Base-by-base conservation (phyloP, 2,797 vertebrate genomes). In the Passerculus sandwichensis region DNA sequence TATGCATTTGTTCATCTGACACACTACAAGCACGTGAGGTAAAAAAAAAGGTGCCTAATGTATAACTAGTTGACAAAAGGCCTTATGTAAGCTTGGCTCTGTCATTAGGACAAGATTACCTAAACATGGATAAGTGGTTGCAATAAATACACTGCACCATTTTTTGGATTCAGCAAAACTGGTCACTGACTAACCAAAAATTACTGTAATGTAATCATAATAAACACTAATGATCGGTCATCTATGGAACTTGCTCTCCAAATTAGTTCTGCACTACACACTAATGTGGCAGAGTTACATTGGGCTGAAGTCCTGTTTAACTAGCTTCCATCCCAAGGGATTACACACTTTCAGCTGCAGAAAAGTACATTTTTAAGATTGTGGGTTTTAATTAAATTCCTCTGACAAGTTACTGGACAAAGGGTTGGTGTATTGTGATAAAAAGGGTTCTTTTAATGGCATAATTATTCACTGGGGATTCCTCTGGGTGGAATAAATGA, bases 341-440 rank as follows among this genome's bases (percentile, higher is more conserved):
- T 95, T 92, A 93, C 32, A 84, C 23, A 70, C 59, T 84, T 93
- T 81, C 87, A 92, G 72, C 51, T 85, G 70, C 42, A 91, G 60
- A 84, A 74, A 92, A 92, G 77, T 74, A 59, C 90, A 84, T 91
- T 95, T 94, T 94, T 92, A 83, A 94, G 85, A 93, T 42, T 40
- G 51, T 50, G 56, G 5, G 75, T 62, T 93, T 95, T 96, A 96
- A 97, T 97, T 97, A 93, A 96, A 97, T 96, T 97, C 93, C 91
- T 95, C 79, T 96, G 93, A 97, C 92, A 95, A 93, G 70, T 67
- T 94, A 56, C 73, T 88, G 85, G 93, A 97, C 94, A 97, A 97
- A 93, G 13, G 32, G 64, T 56, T 81, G 42, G 56, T 88, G 51
- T 59, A 81, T 64, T 77, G 64, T 48, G 56, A 86, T 87, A 60